Evolutionary conservation across 2,888 invertebrate species (phyloP).

Genomic region (Acronicta leporina): DNA sequence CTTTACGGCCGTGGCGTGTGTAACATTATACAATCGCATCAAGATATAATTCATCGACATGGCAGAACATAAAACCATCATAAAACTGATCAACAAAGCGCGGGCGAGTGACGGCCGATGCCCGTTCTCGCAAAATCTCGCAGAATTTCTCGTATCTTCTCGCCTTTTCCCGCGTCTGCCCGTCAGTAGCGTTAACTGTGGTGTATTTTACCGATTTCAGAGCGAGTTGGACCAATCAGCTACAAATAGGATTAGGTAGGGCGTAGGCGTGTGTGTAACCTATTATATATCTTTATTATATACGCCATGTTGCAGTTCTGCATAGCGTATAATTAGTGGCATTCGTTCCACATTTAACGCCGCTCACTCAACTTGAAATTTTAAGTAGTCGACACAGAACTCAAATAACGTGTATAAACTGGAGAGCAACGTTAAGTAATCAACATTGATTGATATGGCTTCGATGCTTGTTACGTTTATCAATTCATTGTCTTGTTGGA

Average conservation of each 20-base stretch:
- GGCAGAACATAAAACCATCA: conserved; percentile 39
- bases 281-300: conserved; percentile 45
- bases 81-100: conserved; percentile 44
- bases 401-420: conserved; percentile 34
- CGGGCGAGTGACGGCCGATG: conserved; percentile 15
- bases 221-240: conserved; percentile 53
- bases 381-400: conserved; percentile 29
- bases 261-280: conserved; percentile 35
- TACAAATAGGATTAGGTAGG: conserved; percentile 53
- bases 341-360: conserved; percentile 51
- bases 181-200: conserved; percentile 5
- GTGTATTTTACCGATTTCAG: conserved; percentile 53
- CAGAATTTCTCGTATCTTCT: conserved; percentile 25
- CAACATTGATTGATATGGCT: conserved; percentile 39
- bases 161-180: conserved; percentile 12
- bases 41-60: conserved; percentile 53
- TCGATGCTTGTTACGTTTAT: conserved; percentile 26
- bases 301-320: conserved; percentile 43
- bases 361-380: conserved; percentile 44
- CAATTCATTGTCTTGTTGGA: conserved; percentile 24
- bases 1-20: conserved; percentile 15
- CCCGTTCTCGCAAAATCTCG: conserved; percentile 16
- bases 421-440: conserved; percentile 31
- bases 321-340: conserved; percentile 32
- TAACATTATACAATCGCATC: conserved; percentile 44